Percentiles rank a stretch among this genome's conserved stretches.
phyloP scores from a whole-genome alignment of 92 coral and sea anemone genomes.

The Palythoa caribaeorum region DNA sequence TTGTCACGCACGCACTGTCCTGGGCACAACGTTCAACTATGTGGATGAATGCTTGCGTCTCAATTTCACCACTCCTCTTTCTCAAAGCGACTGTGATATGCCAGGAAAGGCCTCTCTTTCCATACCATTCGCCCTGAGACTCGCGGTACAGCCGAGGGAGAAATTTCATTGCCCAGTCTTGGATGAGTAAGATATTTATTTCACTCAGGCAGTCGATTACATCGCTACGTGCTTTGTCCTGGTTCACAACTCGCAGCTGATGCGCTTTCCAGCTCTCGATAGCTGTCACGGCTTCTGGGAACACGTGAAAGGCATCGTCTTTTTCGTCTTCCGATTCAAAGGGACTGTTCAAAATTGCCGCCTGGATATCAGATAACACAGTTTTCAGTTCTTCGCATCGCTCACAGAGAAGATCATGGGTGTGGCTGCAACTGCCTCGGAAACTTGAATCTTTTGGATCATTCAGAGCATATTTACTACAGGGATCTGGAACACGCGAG shows the following conservation, averaged over 20 bases:
- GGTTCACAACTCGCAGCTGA: constrained; percentile 23
- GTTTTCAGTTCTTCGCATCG: not conserved
- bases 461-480: constrained; percentile 56
- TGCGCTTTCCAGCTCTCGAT: constrained; percentile 41
- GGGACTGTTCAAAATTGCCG: not conserved
- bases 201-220: constrained; percentile 12
- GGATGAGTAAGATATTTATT: not conserved
- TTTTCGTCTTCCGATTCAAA: constrained; percentile 18
- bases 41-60: constrained; percentile 31
- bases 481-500: constrained; percentile 60
- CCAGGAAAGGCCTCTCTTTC: constrained; percentile 31
- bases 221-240: constrained; percentile 19
- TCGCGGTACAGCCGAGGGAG: constrained; percentile 41
- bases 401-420: not conserved
- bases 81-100: constrained; percentile 12
- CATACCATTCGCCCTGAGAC: constrained; percentile 32
- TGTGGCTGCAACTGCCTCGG: not conserved
- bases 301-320: constrained; percentile 29
- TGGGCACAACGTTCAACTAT: constrained; percentile 22
- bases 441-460: not conserved
- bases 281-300: constrained; percentile 10
- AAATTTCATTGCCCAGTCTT: constrained; percentile 56
- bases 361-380: not conserved
- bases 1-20: constrained; percentile 34
- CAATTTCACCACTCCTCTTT: not conserved